Evolutionary conservation across 2,113 vertebrate genomes (phyloP).

Genomic region (Cinclus mexicanus): DNA sequence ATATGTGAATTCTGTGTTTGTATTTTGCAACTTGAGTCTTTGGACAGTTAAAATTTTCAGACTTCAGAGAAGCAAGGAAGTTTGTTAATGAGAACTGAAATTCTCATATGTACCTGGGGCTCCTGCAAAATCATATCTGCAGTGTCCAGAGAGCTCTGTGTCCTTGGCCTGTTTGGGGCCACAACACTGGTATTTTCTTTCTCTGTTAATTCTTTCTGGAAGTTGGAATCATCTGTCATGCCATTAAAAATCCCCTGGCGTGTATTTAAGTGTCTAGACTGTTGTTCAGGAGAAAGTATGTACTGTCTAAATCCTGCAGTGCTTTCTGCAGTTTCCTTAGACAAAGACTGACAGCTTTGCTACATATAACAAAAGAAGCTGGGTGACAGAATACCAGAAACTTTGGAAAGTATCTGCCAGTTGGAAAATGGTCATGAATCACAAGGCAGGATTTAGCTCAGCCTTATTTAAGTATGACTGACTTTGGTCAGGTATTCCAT

Average conservation of each 20-base stretch:
- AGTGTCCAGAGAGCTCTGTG: background rate
- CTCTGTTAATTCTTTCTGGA: background rate
- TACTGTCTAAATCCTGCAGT: background rate
- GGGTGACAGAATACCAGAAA: background rate
- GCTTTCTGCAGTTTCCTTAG: background rate
- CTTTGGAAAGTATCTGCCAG: background rate
- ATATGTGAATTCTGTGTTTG: background rate
- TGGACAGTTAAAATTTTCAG: background rate
- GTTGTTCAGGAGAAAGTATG: background rate
- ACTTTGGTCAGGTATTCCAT: background rate
- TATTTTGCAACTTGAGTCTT: background rate
- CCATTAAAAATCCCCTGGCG: background rate
- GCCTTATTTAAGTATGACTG: background rate
- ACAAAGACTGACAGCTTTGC: background rate
- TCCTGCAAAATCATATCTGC: background rate
- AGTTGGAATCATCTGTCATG: background rate
- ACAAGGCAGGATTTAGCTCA: background rate
- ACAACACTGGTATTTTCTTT: background rate
- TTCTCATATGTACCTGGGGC: background rate
- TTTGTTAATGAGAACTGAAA: background rate
- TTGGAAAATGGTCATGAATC: background rate
- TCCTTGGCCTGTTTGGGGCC: background rate
- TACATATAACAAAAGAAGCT: background rate
- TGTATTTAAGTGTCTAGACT: background rate
- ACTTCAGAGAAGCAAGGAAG: background rate